phyloP scores from a whole-genome alignment of 2,113 vertebrate genomes.

The Pseudorasbora parva region DNA sequence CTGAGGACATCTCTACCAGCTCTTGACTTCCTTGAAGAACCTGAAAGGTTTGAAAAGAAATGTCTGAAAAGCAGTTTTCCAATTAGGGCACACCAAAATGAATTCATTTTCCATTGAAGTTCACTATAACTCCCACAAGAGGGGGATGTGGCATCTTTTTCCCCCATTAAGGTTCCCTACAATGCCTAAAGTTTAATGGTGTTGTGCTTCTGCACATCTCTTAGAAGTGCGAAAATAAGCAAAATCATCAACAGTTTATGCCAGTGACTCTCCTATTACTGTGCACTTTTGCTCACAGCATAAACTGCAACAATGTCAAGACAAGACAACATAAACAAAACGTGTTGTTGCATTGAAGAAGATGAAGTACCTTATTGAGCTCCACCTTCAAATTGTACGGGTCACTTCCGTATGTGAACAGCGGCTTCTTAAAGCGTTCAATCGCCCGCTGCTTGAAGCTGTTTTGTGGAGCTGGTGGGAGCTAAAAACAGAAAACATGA shows the following conservation, averaged over 20 bases:
- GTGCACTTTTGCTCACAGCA: too few species aligned
- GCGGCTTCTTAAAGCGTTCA: conserved; percentile 88
- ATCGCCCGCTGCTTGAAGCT: conserved; percentile 79
- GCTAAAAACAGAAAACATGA: conserved; percentile 66
- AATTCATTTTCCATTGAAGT: neutral
- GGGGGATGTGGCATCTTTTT: neutral
- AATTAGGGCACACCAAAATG: neutral
- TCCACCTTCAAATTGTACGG: conserved; percentile 85
- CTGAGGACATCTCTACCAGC: conserved; percentile 74
- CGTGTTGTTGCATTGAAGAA: neutral
- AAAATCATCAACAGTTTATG: too few species aligned
- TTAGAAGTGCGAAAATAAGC: too few species aligned
- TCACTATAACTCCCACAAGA: neutral
- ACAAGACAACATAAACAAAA: neutral
- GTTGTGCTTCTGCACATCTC: too few species aligned
- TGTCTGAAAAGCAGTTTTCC: neutral
- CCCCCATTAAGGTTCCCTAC: neutral
- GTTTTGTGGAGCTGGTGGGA: conserved; percentile 82
- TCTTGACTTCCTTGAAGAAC: conserved; percentile 85
- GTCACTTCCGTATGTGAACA: conserved; percentile 85
- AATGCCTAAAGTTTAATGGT: too few species aligned
- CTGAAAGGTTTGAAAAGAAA: conserved; percentile 62
- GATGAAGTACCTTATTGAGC: conserved; percentile 82
- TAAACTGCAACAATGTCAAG: too few species aligned
- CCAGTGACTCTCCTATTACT: too few species aligned